A percentile compares a stretch with the other conserved stretches of the same genome.
phyloP scores from a whole-genome alignment of 2,113 vertebrate species.

The Caretta caretta region DNA sequence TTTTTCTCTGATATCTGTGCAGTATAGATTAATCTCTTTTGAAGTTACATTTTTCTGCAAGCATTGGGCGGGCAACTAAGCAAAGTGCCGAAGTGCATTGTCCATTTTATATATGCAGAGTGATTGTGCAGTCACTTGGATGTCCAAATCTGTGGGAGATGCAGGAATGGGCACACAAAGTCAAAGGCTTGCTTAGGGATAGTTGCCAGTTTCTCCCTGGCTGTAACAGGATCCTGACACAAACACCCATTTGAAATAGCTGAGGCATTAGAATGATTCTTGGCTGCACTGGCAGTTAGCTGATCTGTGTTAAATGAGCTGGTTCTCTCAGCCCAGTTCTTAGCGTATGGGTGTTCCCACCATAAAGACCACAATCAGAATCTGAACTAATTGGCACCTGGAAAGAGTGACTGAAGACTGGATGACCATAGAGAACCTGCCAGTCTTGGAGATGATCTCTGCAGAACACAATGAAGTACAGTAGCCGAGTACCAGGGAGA shows the following conservation, averaged over 20 bases:
- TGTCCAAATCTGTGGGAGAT: not conserved
- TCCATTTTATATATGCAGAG: not conserved
- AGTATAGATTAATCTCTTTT: not conserved
- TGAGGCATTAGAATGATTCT: not conserved
- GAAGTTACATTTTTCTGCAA: not conserved
- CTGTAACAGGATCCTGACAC: not conserved
- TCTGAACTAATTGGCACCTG: not conserved
- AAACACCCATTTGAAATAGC: not conserved
- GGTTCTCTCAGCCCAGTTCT: not conserved
- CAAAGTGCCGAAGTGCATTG: not conserved
- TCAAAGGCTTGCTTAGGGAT: not conserved
- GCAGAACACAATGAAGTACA: not conserved
- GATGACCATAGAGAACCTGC: not conserved
- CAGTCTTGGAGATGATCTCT: not conserved
- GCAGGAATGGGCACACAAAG: not conserved
- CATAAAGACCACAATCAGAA: not conserved
- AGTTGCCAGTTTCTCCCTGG: not conserved
- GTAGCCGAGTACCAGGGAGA: fast-evolving
- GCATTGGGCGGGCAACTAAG: fast-evolving
- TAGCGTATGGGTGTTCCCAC: not conserved
- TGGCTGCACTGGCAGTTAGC: not conserved
- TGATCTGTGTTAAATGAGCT: not conserved
- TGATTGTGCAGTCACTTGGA: not conserved
- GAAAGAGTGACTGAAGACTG: not conserved
- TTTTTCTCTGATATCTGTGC: not conserved